Evolutionary conservation across 2,888 invertebrate species (phyloP).

Genomic region (Macroteleia sp.): DNA sequence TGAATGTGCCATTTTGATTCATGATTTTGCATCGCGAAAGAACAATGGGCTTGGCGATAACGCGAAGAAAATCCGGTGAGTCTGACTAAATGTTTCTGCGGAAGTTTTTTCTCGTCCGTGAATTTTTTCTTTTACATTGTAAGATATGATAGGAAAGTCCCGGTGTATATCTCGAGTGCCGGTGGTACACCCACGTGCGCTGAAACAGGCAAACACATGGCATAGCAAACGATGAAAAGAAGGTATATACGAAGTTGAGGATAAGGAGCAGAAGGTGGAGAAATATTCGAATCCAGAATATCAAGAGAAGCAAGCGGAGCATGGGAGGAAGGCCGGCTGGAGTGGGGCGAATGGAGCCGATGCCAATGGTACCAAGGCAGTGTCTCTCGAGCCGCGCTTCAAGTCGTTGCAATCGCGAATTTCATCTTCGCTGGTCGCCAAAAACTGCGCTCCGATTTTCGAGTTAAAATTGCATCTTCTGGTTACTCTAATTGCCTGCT

Average conservation of each 20-base stretch:
- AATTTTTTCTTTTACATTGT: slow-evolving; percentile 21
- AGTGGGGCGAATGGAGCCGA: slow-evolving; percentile 78
- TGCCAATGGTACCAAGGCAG: slow-evolving; percentile 82
- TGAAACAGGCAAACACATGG: slow-evolving; percentile 69
- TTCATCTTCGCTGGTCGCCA: slow-evolving; percentile 28
- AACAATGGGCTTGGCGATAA: slow-evolving; percentile 59
- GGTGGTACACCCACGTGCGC: slow-evolving; percentile 75
- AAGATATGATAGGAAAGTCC: slow-evolving; percentile 60
- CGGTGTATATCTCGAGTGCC: slow-evolving; percentile 63
- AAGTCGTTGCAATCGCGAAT: slow-evolving; percentile 73
- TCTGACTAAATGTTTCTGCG: slow-evolving; percentile 46
- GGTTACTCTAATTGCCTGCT: too few species aligned
- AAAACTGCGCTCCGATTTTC: slow-evolving; percentile 1
- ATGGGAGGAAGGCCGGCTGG: slow-evolving; percentile 62
- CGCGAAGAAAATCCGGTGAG: slow-evolving; percentile 51
- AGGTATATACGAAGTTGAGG: slow-evolving; percentile 53
- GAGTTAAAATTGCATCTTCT: neutral
- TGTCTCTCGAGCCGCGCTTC: slow-evolving; percentile 80
- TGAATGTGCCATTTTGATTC: too few species aligned
- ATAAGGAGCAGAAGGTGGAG: slow-evolving; percentile 65
- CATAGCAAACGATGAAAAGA: slow-evolving; percentile 57
- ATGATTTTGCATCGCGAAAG: slow-evolving; percentile 55
- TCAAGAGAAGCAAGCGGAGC: slow-evolving; percentile 68
- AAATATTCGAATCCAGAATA: slow-evolving; percentile 67
- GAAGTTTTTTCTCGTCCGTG: slow-evolving; percentile 23